Conservation (phyloP, 1,140 invertebrate genomes). For the Sinonovacula constricta region DNA sequence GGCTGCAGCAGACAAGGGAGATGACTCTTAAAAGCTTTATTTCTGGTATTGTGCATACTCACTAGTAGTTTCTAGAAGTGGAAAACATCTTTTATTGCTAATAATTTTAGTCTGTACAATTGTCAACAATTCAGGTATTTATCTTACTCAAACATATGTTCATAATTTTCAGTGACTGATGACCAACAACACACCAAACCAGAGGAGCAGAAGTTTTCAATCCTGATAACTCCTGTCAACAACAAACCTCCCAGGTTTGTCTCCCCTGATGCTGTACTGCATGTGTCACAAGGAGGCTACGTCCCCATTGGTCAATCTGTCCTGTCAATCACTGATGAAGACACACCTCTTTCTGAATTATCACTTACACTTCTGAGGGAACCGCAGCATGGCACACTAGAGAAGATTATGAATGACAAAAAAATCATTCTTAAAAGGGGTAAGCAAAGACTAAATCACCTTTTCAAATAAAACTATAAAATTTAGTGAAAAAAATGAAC, state of each 20-base stretch:
- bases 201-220: conserved; percentile 68
- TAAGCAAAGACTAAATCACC: too few relatives aligned
- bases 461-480: too few relatives aligned
- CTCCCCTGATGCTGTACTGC: conserved; percentile 50
- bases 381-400: conserved; percentile 56
- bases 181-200: conserved; percentile 49
- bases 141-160: too few relatives aligned
- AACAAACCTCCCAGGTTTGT: conserved; percentile 63
- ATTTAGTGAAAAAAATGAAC: too few relatives aligned
- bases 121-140: too few relatives aligned
- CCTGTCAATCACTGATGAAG: conserved; percentile 53
- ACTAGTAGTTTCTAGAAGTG: too few relatives aligned
- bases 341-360: conserved; percentile 56
- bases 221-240: conserved; percentile 70
- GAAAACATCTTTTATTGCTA: too few relatives aligned
- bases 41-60: too few relatives aligned
- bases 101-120: too few relatives aligned
- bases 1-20: too few relatives aligned
- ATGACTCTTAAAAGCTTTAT: too few relatives aligned
- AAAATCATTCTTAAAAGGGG: conserved; percentile 28
- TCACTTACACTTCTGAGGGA: conserved; percentile 48
- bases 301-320: conserved; percentile 52
- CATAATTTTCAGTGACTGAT: conserved; percentile 61
- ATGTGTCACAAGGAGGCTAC: conserved; percentile 56
- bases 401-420: conserved; percentile 43